Evolutionary conservation across 2,888 invertebrate species (phyloP).

Genomic region (Pristionchus exspectatus): DNA sequence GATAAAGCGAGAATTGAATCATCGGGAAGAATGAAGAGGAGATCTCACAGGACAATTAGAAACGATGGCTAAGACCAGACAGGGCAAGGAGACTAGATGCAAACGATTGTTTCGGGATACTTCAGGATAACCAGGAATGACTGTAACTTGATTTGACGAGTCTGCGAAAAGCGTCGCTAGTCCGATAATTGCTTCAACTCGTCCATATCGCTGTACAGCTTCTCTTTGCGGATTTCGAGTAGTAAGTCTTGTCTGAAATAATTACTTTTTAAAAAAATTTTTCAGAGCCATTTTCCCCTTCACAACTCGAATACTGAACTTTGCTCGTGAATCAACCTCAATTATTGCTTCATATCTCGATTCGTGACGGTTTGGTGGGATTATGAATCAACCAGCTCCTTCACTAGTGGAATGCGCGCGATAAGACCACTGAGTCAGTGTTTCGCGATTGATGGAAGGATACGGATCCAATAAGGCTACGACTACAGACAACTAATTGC

Average conservation of each 20-base stretch:
- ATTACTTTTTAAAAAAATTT: too few species aligned
- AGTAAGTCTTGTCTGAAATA: constrained; percentile 68
- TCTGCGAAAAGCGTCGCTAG: neutral
- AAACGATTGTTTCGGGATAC: neutral
- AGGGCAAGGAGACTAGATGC: neutral
- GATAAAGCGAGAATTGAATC: neutral
- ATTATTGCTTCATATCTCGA: neutral
- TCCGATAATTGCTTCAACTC: constrained; percentile 64
- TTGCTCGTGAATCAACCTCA: neutral
- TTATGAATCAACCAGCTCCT: neutral
- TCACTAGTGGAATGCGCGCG: constrained; percentile 1
- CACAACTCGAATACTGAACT: too few species aligned
- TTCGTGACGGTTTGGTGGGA: neutral
- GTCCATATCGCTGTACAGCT: constrained; percentile 68
- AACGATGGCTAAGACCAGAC: neutral
- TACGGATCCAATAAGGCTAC: neutral
- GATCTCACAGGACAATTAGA: constrained; percentile 3
- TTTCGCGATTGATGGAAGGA: neutral
- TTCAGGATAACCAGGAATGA: neutral
- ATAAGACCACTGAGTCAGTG: neutral
- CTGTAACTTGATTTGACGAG: neutral
- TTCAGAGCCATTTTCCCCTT: neutral
- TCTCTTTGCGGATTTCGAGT: constrained; percentile 70
- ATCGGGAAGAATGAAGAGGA: neutral
- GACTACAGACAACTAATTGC: neutral